Base-by-base conservation (phyloP, 1,140 invertebrate genomes). In the Drosophila gunungcola region DNA sequence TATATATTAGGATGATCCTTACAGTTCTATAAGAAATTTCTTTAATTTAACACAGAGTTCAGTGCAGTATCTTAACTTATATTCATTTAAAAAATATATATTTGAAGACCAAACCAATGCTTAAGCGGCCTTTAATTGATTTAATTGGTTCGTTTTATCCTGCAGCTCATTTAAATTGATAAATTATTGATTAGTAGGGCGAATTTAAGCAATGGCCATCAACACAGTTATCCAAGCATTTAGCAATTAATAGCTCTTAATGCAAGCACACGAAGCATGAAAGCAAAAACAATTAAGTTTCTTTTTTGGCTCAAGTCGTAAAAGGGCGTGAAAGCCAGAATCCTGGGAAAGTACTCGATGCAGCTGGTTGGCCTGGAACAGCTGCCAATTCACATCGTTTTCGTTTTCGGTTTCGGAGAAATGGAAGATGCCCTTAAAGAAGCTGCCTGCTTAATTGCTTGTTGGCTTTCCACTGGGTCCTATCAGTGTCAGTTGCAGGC, bases 401-500 rank as follows among this genome's bases (percentile, higher is more conserved):
- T 34, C 25, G 32, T 12, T 21, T 21, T 21, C 16, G 16, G 16
- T 21, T 10, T 62, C 16, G 38, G 7, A 32, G 52, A 1, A 21
- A 41, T 42, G 43, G 27, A 52, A 36, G n/a, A 48, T 70, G 42
- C 38, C 43, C 36, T 29, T 70, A 42, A 55, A 56, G 53, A 52
- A 56, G 72, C 39, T 74, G 53, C 27, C 73, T 65, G 53, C 46
- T 75, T 75, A 75, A 75, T 75, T 75, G 73, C 72, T 75, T 49
- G 52, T 68, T 75, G 72, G 61, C 73, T 75, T 65, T 75, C 29
- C 48, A 32, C 67, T 29, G 64, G 54, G 41, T 39, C 57, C 34
- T 55, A 74, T 74, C 72, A 74, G 73, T 54, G 72, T 75, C 73
- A 67, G 41, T 57, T 75, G 73, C 73, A 75, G 73, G 46, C 73